Conservation (phyloP, 2,113 vertebrate genomes). For the Raja brachyura region DNA sequence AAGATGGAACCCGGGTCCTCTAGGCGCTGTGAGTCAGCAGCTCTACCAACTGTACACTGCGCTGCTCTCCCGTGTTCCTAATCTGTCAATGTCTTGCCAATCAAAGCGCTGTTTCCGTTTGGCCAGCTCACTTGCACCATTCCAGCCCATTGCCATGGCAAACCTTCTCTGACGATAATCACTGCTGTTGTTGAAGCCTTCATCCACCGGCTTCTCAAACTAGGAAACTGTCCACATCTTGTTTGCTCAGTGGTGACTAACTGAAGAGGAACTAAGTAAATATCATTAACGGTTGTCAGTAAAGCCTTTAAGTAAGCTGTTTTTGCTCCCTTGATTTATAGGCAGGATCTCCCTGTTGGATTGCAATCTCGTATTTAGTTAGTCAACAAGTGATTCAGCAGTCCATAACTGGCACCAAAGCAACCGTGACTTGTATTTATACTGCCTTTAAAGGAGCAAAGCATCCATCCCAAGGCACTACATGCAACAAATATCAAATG, state of each 20-base stretch:
- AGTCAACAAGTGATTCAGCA: slow-evolving; percentile 4
- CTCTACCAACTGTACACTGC: too few species aligned
- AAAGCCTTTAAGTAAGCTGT: neutral
- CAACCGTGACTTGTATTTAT: too few species aligned
- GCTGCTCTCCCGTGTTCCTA: too few species aligned
- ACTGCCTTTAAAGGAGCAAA: too few species aligned
- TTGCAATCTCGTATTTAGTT: neutral
- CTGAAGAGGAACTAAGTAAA: neutral
- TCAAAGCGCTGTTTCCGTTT: neutral
- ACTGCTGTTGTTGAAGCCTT: neutral
- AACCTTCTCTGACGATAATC: neutral
- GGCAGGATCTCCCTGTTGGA: neutral
- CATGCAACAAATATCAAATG: too few species aligned
- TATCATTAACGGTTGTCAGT: neutral
- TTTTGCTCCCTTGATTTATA: neutral
- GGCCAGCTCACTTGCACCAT: neutral
- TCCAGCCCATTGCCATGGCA: neutral
- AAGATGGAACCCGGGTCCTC: too few species aligned
- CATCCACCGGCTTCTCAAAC: neutral
- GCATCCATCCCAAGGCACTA: too few species aligned
- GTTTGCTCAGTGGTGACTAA: neutral
- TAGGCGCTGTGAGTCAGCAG: too few species aligned
- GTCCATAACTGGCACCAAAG: neutral
- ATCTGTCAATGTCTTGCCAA: neutral
- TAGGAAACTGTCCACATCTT: neutral